Conservation (phyloP, 2,797 vertebrate species). For the Ciconia nigra region DNA sequence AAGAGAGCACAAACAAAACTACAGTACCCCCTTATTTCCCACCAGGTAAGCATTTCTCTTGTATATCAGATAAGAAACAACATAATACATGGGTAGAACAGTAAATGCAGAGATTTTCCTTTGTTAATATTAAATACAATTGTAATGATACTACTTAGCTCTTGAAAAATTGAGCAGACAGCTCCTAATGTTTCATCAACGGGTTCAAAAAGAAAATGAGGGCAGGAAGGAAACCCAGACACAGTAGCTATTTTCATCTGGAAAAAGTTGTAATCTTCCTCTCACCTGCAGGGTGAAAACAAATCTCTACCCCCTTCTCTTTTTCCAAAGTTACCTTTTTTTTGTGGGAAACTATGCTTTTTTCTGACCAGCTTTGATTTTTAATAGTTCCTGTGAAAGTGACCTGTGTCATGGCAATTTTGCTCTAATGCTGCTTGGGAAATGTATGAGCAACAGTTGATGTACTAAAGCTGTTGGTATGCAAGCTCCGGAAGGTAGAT, state of each 20-base stretch:
- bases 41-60: constrained; percentile 56
- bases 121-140: constrained; percentile 9
- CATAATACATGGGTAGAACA: not conserved
- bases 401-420: not conserved
- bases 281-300: not conserved
- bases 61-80: not conserved
- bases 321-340: not conserved
- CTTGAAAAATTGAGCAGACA: not conserved
- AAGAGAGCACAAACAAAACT: constrained; percentile 26
- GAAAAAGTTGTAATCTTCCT: not conserved
- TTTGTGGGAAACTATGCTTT: not conserved
- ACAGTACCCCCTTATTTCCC: not conserved
- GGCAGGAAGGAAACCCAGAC: not conserved
- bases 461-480: not conserved
- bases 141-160: not conserved
- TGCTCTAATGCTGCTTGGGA: not conserved
- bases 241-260: not conserved
- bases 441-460: not conserved
- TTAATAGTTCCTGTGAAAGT: not conserved
- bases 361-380: not conserved
- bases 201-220: not conserved
- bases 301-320: not conserved
- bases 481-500: not conserved
- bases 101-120: not conserved
- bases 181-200: not conserved